Evolutionary conservation across 2,113 vertebrate genomes (phyloP).

Genomic region (Channa argus): DNA sequence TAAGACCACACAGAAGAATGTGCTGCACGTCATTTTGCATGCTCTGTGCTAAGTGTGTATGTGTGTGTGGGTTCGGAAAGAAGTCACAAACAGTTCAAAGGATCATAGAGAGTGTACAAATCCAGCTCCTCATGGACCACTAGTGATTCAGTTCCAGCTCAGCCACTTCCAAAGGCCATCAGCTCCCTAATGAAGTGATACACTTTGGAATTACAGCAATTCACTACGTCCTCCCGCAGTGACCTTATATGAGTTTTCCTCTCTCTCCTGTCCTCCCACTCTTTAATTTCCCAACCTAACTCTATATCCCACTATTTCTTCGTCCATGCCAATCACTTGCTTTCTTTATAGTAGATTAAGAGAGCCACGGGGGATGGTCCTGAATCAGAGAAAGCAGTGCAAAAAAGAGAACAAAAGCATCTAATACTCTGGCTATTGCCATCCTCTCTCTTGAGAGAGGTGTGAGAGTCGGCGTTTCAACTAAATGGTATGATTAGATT

Average conservation of each 20-base stretch:
- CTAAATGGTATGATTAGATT: constrained; percentile 67
- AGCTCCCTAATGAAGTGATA: constrained; percentile 59
- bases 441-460: constrained; percentile 43
- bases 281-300: constrained; percentile 35
- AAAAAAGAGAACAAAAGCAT: constrained; percentile 54
- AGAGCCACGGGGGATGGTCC: constrained; percentile 57
- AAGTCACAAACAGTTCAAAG: constrained; percentile 41
- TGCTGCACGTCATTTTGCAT: constrained; percentile 3
- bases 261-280: constrained; percentile 42
- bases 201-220: constrained; percentile 52
- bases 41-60: neutral
- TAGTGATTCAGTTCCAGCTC: constrained; percentile 59
- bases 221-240: constrained; percentile 48
- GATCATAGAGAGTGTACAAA: constrained; percentile 32
- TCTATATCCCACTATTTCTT: constrained; percentile 13
- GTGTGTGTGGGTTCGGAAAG: constrained; percentile 5
- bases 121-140: constrained; percentile 14
- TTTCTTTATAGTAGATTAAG: constrained; percentile 67
- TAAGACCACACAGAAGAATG: neutral
- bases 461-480: constrained; percentile 47
- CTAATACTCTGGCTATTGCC: constrained; percentile 19
- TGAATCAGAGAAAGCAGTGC: constrained; percentile 18
- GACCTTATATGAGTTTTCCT: constrained; percentile 34
- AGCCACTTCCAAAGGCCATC: constrained; percentile 46
- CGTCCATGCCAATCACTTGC: constrained; percentile 14